These are phyloP conservation scores for Boloria euphrosyne DNA, from an alignment of 2,888 invertebrate species.

Conservation along the genomic window DNA sequence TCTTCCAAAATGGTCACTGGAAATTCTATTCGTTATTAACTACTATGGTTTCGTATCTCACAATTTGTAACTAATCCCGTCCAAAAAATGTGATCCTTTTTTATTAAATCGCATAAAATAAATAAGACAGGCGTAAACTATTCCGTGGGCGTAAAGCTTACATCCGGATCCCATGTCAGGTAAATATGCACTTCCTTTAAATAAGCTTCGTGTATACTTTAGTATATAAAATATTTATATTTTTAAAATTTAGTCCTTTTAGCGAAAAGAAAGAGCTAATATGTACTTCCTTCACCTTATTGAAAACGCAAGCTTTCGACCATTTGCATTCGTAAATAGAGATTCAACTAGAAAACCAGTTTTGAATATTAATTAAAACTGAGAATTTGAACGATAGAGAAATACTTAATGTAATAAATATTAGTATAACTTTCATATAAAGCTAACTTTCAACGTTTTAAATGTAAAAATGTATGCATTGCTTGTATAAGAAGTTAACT, in stretches of 20 bases:
- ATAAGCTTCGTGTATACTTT: too few relatives aligned
- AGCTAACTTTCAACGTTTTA: too few relatives aligned
- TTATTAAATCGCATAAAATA: background rate
- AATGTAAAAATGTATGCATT: too few relatives aligned
- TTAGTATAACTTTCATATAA: too few relatives aligned
- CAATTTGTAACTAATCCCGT: too few relatives aligned
- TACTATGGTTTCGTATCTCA: too few relatives aligned
- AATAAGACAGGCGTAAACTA: background rate
- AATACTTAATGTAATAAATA: background rate
- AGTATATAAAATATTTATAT: background rate
- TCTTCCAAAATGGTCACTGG: too few relatives aligned
- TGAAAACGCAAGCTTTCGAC: conserved; percentile 11
- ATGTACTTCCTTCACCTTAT: background rate
- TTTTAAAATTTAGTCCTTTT: background rate
- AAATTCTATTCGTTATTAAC: too few relatives aligned
- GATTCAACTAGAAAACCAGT: conserved; percentile 16
- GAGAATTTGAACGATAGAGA: background rate
- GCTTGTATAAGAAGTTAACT: too few relatives aligned
- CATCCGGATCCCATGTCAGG: conserved; percentile 4
- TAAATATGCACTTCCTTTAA: background rate
- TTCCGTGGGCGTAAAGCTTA: background rate
- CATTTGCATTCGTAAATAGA: conserved; percentile 13
- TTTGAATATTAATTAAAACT: conserved; percentile 12
- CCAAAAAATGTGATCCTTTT: too few relatives aligned
- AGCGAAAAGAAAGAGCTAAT: background rate